Base-by-base conservation (phyloP, 1,140 invertebrate species). In the Cherax quadricarinatus region DNA sequence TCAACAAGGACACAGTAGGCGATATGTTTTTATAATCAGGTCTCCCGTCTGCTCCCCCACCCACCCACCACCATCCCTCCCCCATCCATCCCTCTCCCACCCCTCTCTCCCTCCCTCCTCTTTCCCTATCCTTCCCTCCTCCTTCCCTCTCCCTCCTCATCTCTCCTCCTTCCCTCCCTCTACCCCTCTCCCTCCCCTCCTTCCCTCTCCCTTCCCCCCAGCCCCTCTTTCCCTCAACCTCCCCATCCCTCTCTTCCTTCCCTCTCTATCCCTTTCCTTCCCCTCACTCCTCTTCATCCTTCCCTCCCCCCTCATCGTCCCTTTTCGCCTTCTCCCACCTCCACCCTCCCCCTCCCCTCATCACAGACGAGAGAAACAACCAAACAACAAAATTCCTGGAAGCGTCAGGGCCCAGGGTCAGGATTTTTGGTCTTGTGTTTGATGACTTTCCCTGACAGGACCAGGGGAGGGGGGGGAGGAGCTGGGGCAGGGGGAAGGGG, bases 331-430 rank as follows among this genome's bases (percentile, higher is more conserved):
- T 30, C 51, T 41, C 53, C 80, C 16, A 21, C 48, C 48, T 30
- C 21, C 66, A 48, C n/a, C 10, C 49, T 41, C 24, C 18, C 14
- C 49, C 12, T 53, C 9, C 14, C 62, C 21, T 57, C 41, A 18
- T 62, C 9, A 6, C 16, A 24, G 18, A 12, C 24, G 16, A 18
- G 7, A 30, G n/a, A 75, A 75, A 75, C 70, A 75, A 75, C 5
- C 70, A 75, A 75, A 75, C 70, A 75, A 75, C 14, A 75, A 75
- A 21, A 75, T 75, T 75, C 70, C 70, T 75, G 70, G 70, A 75
- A 21, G n/a, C 21, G 70, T 24, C 18, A 30, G 21, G 21, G 4
- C 62, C 12, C 70, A 75, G 3, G 70, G 18, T 75, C n/a, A 30
- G 5, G 6, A 75, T 75, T 75, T 75, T 75, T 75, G 21, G 6